These are phyloP conservation scores for Baryphthengus martii DNA, from an alignment of 2,113 vertebrate genomes.

Conservation along the genomic window DNA sequence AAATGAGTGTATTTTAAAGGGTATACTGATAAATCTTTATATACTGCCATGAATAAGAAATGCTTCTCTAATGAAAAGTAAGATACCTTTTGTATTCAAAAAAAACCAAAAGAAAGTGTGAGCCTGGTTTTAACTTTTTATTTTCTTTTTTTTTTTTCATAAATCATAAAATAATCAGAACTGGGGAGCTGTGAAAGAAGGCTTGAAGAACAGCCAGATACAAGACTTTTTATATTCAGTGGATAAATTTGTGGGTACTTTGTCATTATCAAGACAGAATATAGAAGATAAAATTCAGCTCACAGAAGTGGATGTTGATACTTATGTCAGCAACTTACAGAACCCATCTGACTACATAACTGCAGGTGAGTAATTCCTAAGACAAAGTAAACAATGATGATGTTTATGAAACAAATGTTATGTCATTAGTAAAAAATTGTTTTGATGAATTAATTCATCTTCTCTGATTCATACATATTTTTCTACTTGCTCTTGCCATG, in stretches of 20 bases:
- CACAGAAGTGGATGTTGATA: constrained; percentile 48
- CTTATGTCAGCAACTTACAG: constrained; percentile 63
- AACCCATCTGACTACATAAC: constrained; percentile 75
- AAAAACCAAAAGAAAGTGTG: not conserved
- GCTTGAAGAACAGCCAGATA: constrained; percentile 65
- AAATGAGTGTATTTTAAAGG: not conserved
- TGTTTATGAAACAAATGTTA: not conserved
- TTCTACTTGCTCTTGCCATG: not conserved
- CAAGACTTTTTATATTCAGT: constrained; percentile 76
- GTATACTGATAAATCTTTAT: not conserved
- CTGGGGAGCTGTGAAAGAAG: constrained; percentile 76
- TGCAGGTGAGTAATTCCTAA: constrained; percentile 67
- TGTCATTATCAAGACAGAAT: constrained; percentile 72
- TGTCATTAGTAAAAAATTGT: not conserved
- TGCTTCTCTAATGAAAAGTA: not conserved
- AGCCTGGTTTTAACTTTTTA: not conserved
- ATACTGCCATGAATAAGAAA: not conserved
- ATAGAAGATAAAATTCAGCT: constrained; percentile 78
- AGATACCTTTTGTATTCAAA: not conserved
- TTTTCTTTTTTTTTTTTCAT: not conserved
- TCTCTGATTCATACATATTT: not conserved
- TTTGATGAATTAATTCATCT: not conserved
- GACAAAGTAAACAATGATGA: not conserved
- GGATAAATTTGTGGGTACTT: constrained; percentile 72
- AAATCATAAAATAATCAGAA: constrained; percentile 58